These are phyloP conservation scores for Lasioglossum figueresi DNA, from an alignment of 2,888 invertebrate species.

Conservation along the genomic window DNA sequence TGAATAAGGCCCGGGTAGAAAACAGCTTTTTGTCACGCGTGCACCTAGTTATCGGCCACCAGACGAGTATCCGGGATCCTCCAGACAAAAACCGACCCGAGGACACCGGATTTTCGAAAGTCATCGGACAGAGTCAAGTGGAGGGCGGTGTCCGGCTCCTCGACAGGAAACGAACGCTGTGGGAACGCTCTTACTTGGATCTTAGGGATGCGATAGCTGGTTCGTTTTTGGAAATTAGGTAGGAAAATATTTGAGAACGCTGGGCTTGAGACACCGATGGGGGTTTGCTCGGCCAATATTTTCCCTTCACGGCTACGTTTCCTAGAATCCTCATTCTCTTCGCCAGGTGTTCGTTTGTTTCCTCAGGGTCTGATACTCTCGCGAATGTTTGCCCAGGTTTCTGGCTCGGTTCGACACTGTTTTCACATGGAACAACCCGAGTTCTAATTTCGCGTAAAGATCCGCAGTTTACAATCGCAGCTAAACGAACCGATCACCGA, in stretches of 20 bases:
- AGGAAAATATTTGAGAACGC: constrained; percentile 2
- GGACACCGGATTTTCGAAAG: constrained; percentile 21
- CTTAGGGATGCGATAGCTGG: background rate
- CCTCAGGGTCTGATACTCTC: background rate
- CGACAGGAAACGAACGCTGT: constrained; percentile 1
- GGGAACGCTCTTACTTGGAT: background rate
- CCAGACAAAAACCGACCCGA: constrained; percentile 16
- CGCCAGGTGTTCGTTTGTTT: background rate
- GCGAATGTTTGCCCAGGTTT: background rate
- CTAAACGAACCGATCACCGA: background rate
- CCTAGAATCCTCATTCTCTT: background rate
- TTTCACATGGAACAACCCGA: background rate
- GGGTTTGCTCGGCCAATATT: background rate
- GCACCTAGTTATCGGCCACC: constrained; percentile 37
- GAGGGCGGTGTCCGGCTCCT: background rate
- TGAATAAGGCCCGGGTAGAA: constrained; percentile 15
- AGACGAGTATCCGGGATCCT: background rate
- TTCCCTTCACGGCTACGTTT: background rate
- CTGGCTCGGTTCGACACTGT: background rate
- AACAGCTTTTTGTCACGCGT: constrained; percentile 52
- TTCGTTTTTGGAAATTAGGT: constrained; percentile 20
- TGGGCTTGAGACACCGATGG: background rate
- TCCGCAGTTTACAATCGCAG: background rate
- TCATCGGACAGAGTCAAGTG: constrained; percentile 45
- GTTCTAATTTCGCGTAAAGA: too few relatives aligned